Percentiles rank a stretch among this genome's conserved stretches.
Conservation (phyloP, 92 coral and sea anemone species). For the Virgularia gustaviana region DNA sequence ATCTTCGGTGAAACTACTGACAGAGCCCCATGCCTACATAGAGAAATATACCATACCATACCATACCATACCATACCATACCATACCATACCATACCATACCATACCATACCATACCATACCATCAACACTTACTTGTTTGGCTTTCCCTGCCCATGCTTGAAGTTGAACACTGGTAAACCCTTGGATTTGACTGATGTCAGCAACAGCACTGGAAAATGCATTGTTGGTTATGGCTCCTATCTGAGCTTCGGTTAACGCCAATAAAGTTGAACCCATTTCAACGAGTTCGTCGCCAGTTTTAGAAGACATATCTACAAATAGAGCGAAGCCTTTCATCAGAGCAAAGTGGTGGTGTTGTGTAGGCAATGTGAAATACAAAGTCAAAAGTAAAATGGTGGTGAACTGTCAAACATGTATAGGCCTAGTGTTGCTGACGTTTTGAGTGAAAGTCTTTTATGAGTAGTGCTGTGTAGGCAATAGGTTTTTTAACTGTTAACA, state of each 20-base stretch:
- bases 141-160: constrained; percentile 70
- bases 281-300: constrained; percentile 61
- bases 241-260: constrained; percentile 57
- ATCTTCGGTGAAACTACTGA: constrained; percentile 51
- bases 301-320: constrained; percentile 56
- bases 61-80: no score
- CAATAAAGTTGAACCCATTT: constrained; percentile 62
- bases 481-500: not conserved
- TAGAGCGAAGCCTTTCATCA: no score
- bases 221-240: constrained; percentile 38
- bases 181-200: constrained; percentile 56
- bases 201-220: constrained; percentile 59
- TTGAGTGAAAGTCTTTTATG: no score
- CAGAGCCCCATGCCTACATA: constrained; percentile 56
- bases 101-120: no score
- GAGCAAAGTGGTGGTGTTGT: no score
- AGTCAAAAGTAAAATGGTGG: no score
- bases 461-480: no score
- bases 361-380: no score
- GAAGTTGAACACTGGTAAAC: constrained; percentile 60
- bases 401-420: no score
- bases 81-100: no score
- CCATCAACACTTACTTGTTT: constrained; percentile 18
- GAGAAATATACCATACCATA: no score
- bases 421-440: no score